Evolutionary conservation across 2,888 invertebrate genomes (phyloP).

Genomic region (Drosophila austrosaltans): DNA sequence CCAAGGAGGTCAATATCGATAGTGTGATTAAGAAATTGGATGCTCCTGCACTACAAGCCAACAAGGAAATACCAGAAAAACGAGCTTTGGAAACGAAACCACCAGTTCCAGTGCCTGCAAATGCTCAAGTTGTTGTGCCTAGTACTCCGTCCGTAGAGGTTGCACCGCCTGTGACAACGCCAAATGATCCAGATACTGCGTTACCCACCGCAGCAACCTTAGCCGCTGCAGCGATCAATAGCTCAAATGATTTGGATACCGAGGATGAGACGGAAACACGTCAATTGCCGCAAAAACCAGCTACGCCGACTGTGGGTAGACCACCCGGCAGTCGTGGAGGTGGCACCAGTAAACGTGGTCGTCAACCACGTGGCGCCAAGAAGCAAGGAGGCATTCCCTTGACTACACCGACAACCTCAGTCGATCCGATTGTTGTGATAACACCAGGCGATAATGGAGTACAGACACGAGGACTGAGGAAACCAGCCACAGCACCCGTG

Average conservation of each 20-base stretch:
- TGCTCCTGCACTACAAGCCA: constrained; percentile 7
- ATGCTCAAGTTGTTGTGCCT: constrained; percentile 12
- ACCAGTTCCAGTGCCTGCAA: constrained; percentile 16
- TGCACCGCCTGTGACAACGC: constrained; percentile 1
- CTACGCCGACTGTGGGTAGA: constrained; percentile 63
- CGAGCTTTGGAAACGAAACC: constrained; percentile 30
- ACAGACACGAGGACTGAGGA: constrained; percentile 85
- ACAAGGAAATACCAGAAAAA: constrained; percentile 23
- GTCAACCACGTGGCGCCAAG: constrained; percentile 81
- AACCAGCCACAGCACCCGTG: constrained; percentile 73
- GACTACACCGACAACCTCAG: constrained; percentile 30
- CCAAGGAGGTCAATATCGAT: constrained; percentile 91
- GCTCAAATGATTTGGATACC: constrained; percentile 80
- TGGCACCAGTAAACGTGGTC: constrained; percentile 69
- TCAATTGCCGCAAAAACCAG: constrained; percentile 46
- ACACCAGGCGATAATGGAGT: constrained; percentile 83
- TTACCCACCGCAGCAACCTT: neutral
- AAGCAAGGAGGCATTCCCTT: constrained; percentile 58
- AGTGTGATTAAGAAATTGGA: constrained; percentile 92
- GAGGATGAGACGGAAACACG: constrained; percentile 81
- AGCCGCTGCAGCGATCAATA: constrained; percentile 29
- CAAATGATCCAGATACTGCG: neutral
- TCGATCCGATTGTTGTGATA: constrained; percentile 30
- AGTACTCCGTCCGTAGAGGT: constrained; percentile 26
- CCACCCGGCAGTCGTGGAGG: constrained; percentile 71